Conservation (phyloP, 2,113 vertebrate genomes). For the Sisor rabdophorus region DNA sequence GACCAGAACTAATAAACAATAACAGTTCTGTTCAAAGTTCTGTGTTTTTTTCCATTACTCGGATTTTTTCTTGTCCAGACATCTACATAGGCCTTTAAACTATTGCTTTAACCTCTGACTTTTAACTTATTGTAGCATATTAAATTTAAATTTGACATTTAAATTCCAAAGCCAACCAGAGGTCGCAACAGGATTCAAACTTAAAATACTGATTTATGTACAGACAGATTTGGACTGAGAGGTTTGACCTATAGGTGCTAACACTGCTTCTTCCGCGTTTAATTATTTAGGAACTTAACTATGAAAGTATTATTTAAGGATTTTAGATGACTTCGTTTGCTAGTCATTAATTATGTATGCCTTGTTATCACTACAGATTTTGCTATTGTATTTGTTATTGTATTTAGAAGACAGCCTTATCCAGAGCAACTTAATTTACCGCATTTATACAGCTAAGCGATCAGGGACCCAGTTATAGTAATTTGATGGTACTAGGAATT, state of each 20-base stretch:
- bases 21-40: conserved; percentile 29
- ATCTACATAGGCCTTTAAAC: conserved; percentile 24
- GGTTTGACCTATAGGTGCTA: not conserved
- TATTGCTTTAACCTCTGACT: conserved; percentile 26
- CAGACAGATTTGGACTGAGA: not conserved
- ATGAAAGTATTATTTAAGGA: not conserved
- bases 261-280: not conserved
- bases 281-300: no score
- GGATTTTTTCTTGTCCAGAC: conserved; percentile 34
- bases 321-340: not conserved
- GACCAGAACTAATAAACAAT: no score
- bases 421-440: no score
- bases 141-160: conserved; percentile 10
- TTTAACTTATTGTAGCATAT: conserved; percentile 10
- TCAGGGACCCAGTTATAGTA: no score
- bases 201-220: not conserved
- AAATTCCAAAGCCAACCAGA: not conserved
- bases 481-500: no score
- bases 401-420: no score
- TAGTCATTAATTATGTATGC: not conserved
- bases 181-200: not conserved
- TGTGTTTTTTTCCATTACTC: conserved; percentile 46
- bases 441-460: no score
- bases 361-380: no score
- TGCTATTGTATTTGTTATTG: no score